Conservation (phyloP, 2,113 vertebrate species). For the Felis chaus region DNA sequence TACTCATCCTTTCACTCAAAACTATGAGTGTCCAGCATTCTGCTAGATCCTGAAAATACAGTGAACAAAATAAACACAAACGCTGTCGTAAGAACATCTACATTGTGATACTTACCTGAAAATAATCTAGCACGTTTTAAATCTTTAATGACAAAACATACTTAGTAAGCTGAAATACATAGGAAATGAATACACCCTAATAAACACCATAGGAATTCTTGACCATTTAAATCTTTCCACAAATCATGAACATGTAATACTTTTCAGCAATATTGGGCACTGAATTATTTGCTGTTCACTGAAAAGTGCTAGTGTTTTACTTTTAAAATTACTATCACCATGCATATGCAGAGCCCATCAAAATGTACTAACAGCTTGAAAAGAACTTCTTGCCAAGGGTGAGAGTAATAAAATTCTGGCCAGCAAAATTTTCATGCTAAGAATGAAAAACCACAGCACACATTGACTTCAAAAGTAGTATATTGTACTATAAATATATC, state of each 20-base stretch:
- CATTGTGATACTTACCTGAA: neutral
- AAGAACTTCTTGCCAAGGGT: neutral
- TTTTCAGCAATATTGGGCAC: neutral
- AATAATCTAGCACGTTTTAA: neutral
- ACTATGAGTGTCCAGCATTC: neutral
- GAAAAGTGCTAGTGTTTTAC: neutral
- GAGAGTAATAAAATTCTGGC: neutral
- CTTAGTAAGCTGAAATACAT: neutral
- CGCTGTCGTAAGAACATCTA: neutral
- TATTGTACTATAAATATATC: neutral
- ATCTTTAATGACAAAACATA: neutral
- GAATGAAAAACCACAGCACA: neutral
- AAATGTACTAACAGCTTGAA: slow-evolving; percentile 29
- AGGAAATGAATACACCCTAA: neutral
- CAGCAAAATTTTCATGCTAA: slow-evolving; percentile 10
- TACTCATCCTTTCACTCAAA: neutral
- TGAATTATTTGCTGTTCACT: neutral
- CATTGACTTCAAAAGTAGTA: neutral
- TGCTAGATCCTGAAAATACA: neutral
- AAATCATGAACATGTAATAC: neutral
- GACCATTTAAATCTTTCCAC: neutral
- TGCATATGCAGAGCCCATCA: neutral
- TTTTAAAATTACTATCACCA: neutral
- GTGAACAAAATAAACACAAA: neutral
- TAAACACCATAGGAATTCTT: neutral